phyloP scores from a whole-genome alignment of 2,888 invertebrate genomes.

The Drosophila robusta region DNA sequence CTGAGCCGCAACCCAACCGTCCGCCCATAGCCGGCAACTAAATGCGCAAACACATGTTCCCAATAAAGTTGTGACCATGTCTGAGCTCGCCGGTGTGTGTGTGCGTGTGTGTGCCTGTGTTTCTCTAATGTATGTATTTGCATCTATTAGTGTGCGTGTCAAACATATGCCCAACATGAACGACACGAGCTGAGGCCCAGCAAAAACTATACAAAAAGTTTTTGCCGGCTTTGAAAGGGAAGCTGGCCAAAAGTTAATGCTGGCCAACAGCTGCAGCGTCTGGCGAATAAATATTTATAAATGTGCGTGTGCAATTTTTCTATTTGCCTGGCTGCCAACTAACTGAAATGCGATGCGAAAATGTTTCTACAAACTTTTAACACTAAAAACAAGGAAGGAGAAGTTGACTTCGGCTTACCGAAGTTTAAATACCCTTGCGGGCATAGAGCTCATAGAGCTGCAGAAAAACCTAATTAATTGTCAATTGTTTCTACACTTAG shows the following conservation, averaged over 20 bases:
- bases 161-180: conserved; percentile 32
- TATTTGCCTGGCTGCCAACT: conserved; percentile 34
- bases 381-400: neutral
- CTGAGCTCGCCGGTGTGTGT: conserved; percentile 3
- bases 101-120: conserved; percentile 18
- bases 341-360: conserved; percentile 33
- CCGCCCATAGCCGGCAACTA: conserved; percentile 49
- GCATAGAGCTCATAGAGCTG: no score
- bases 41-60: conserved; percentile 75
- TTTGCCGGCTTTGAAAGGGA: conserved; percentile 37
- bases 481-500: no score
- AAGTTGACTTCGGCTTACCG: neutral
- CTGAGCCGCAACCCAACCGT: neutral
- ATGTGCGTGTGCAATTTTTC: conserved; percentile 48
- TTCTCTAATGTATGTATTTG: conserved; percentile 62
- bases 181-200: conserved; percentile 29
- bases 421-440: conserved; percentile 27
- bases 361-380: conserved; percentile 19
- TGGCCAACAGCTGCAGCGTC: conserved; percentile 46
- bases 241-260: conserved; percentile 53
- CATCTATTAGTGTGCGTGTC: conserved; percentile 68
- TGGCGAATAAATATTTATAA: conserved; percentile 58
- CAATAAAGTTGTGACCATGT: conserved; percentile 48
- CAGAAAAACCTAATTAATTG: no score
- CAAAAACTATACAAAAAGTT: conserved; percentile 69